Conservation (phyloP, 2,888 invertebrate genomes). For the Drosophila melanosoma region DNA sequence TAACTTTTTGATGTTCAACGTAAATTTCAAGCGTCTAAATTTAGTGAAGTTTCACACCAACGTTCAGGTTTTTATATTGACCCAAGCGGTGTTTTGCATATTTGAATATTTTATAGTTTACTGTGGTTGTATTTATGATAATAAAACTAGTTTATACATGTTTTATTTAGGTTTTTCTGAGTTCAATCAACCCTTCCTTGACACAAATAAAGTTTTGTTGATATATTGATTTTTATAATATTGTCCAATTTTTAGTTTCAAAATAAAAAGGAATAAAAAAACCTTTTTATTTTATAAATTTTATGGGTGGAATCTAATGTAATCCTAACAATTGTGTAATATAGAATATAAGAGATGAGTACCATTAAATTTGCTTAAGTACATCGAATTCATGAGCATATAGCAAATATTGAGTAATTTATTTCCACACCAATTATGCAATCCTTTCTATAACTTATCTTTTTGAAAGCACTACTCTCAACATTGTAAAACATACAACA, state of each 20-base stretch:
- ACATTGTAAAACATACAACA: slow-evolving; percentile 52
- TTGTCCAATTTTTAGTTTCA: slow-evolving; percentile 4
- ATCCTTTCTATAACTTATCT: slow-evolving; percentile 22
- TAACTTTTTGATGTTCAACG: slow-evolving; percentile 56
- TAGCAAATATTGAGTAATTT: slow-evolving; percentile 18
- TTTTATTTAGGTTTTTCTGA: slow-evolving; percentile 32
- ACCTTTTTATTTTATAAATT: not conserved
- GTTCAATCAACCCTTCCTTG: slow-evolving; percentile 64
- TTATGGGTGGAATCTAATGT: not conserved
- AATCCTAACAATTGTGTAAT: not conserved
- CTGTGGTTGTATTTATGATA: slow-evolving; percentile 35
- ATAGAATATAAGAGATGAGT: not conserved
- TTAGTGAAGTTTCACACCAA: slow-evolving; percentile 65
- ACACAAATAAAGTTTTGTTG: not conserved
- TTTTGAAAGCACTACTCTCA: slow-evolving; percentile 8
- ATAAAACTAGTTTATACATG: slow-evolving; percentile 34
- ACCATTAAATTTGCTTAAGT: not conserved
- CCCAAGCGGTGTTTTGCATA: slow-evolving; percentile 39
- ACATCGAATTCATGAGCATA: not conserved
- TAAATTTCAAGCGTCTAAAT: slow-evolving; percentile 23
- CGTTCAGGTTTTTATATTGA: slow-evolving; percentile 35
- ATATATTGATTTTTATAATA: not conserved
- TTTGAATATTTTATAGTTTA: slow-evolving; percentile 53
- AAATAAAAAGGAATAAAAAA: not conserved
- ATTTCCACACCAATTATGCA: slow-evolving; percentile 12